Evolutionary conservation across 2,797 vertebrate species (phyloP), one percentile per base, ranked within the genome.

Genomic region (Channallabes apus): DNA sequence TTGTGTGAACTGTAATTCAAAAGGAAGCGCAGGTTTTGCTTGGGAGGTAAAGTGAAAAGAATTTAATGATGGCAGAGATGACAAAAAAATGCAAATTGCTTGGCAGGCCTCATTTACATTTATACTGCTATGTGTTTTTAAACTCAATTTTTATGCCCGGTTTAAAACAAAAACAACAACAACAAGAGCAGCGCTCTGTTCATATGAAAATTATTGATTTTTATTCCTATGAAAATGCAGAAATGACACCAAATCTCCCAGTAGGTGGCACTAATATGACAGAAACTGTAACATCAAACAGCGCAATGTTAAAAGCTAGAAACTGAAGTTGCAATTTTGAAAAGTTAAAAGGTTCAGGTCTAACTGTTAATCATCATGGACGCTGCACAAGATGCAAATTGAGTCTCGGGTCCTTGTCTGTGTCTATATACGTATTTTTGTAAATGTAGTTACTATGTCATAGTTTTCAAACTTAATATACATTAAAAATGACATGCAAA

Each of bases 1-100:
- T 38, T 29, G 38, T 22, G 68, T 78, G 51, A 80, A 61, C 77
- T 59, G 69, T 46, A 61, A 87, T 82, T 32, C 29, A 61, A 35
- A 24, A 78, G 56, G 8, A 59, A 35, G 27, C 14, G 1, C 29
- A 24, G 76, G 8, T 58, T 58, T 32, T 22, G 27, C 9, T 32
- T 58, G 27, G 15, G 73, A 77, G 9, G 27, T 22, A 3, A 58
- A 58, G 58, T 22, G 11, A 78, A 35, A 35, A 20, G 4, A 77
- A 12, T 77, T 58, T 12, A 77, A 59, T 32, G 27, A 12, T 9
- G 3, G n/a, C n/a, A 20, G 72, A 54, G 3, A 51, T 75, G 6
- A 54, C 6, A 54, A 54, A 75, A 51, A 71, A 0, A 41, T 1
- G 7, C 3, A 22, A 71, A 24, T 1, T n/a, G 11, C 2, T 4